Conservation (phyloP, 2,113 vertebrate species). For the Psephotus haematonotus region DNA sequence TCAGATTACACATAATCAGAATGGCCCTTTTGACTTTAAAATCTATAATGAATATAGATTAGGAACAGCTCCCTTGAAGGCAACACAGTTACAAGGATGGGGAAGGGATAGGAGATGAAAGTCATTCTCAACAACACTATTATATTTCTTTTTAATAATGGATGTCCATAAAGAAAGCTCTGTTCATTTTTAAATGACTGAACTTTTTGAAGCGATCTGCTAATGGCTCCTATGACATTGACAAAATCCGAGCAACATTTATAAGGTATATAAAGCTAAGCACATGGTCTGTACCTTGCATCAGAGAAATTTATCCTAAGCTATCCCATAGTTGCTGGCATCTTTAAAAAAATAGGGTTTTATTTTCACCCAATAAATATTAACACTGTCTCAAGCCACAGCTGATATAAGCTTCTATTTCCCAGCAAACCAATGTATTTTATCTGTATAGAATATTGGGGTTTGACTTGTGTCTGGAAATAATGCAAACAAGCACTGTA, state of each 20-base stretch:
- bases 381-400: slow-evolving; percentile 40
- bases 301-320: slow-evolving; percentile 5
- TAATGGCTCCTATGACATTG: slow-evolving; percentile 53
- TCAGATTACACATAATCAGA: slow-evolving; percentile 56
- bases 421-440: slow-evolving; percentile 60
- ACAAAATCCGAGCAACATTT: slow-evolving; percentile 53
- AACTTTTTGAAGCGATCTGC: slow-evolving; percentile 38
- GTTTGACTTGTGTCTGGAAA: slow-evolving; percentile 52
- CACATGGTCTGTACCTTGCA: background rate
- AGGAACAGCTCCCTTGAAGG: slow-evolving; percentile 26
- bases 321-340: background rate
- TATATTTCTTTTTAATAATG: slow-evolving; percentile 48
- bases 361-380: slow-evolving; percentile 56
- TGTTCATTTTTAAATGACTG: slow-evolving; percentile 54
- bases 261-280: slow-evolving; percentile 35
- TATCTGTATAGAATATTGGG: slow-evolving; percentile 35
- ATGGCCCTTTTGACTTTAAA: slow-evolving; percentile 32
- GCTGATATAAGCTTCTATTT: slow-evolving; percentile 53
- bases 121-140: slow-evolving; percentile 29
- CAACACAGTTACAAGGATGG: background rate
- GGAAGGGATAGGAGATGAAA: slow-evolving; percentile 49
- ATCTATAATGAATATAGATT: slow-evolving; percentile 40
- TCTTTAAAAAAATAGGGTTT: background rate
- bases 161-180: slow-evolving; percentile 43
- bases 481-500: slow-evolving; percentile 69